Base-by-base conservation (phyloP, 2,888 invertebrate species). In the Eilema griseolum region DNA sequence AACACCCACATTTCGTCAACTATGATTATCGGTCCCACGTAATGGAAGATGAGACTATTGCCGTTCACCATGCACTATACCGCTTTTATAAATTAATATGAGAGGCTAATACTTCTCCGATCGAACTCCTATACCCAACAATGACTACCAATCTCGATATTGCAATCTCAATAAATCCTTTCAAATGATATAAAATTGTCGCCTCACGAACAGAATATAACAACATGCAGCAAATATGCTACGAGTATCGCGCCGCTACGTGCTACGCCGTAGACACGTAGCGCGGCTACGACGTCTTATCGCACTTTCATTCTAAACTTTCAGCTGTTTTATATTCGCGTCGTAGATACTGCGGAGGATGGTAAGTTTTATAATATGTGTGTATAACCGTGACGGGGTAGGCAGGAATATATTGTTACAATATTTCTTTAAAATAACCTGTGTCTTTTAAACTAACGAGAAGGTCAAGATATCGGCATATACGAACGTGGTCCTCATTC, bases 201-300 rank as follows among this genome's bases (percentile, higher is more conserved):
- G 23, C 31, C 5, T 4, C 31, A 26, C 46, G 23, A 31, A 52
- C 28, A 24, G 46, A 61, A 61, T 31, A 61, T 52, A 26, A 37
- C n/a, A 57, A 41, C 24, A 63, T 26, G 23, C 11, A 64, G 63
- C 60, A 64, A 59, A 64, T 41, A 46, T 7, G 69, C 66, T 70
- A 66, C 70, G 66, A 65, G 23, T 8, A 37, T 57, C 33, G 24
- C 57, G 31, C 12, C 12, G 33, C 33, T 37, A 37, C 33, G 33
- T 37, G 33, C 33, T 37, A 37, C 33, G 33, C 33, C 33, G 33
- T 37, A 37, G 33, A 12, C 33, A 37, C 33, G 33, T 37, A 37
- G 33, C 67, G 5, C 20, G 3, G 37, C 71, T 67, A 67, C 64
- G 64, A 12, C 23, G n/a, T 26, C 68, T 33, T 31, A 26, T 66